A percentile compares a stretch with the other conserved stretches of the same genome.
phyloP scores from a whole-genome alignment of 2,113 vertebrate genomes.

The Enhydra lutris region DNA sequence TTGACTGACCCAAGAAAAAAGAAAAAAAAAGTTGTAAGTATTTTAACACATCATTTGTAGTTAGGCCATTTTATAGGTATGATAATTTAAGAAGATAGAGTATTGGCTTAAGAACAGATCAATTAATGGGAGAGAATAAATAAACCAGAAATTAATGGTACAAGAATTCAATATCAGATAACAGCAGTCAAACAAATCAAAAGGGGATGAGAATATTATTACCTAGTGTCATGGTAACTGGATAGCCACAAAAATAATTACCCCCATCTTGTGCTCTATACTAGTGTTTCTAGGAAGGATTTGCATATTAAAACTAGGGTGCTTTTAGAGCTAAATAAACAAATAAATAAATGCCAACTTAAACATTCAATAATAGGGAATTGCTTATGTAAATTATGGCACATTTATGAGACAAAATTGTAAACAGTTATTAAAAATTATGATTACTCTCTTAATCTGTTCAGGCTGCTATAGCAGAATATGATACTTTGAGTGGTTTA shows the following conservation, averaged over 20 bases:
- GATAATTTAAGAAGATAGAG: conserved; percentile 15
- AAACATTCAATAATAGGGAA: not conserved
- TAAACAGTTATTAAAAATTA: conserved; percentile 36
- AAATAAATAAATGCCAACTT: conserved; percentile 11
- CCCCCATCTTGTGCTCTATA: not conserved
- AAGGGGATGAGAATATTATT: not conserved
- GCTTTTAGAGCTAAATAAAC: not conserved
- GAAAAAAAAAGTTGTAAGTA: not conserved
- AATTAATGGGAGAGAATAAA: not conserved
- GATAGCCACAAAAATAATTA: conserved; percentile 13
- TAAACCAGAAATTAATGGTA: not conserved
- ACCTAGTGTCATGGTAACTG: not conserved
- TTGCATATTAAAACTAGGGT: not conserved
- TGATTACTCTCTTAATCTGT: not conserved
- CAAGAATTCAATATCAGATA: conserved; percentile 32
- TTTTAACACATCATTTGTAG: conserved; percentile 21
- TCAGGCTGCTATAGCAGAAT: not conserved
- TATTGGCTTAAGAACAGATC: not conserved
- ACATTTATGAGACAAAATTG: conserved; percentile 8
- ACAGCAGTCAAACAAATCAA: not conserved
- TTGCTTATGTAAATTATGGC: not conserved
- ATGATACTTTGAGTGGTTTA: not conserved
- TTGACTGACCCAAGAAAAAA: not conserved
- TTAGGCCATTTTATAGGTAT: conserved; percentile 4
- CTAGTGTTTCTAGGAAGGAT: not conserved